Percentiles rank a stretch among this genome's conserved stretches.
phyloP scores from a whole-genome alignment of 2,113 vertebrate species.

The Drymodes brunneopygia region DNA sequence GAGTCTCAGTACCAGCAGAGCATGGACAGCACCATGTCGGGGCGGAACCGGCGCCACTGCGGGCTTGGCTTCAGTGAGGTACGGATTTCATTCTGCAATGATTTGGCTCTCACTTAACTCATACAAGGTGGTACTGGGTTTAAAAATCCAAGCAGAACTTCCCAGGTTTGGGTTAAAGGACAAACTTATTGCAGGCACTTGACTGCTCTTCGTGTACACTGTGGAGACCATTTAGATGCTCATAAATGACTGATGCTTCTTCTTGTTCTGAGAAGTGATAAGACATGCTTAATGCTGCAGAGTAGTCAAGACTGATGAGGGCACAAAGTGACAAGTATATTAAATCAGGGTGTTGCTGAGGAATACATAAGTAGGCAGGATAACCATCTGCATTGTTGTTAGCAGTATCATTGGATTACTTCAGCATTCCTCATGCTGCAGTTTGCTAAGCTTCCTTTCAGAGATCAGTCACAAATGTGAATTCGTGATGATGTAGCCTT shows the following conservation, averaged over 20 bases:
- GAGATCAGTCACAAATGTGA: not conserved
- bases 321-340: not conserved
- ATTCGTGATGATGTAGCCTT: not conserved
- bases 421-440: not conserved
- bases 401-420: not conserved
- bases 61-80: constrained; percentile 96
- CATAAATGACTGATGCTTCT: not conserved
- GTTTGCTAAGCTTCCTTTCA: not conserved
- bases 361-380: not conserved
- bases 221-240: not conserved
- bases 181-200: not conserved
- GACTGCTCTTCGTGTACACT: not conserved
- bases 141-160: not conserved
- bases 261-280: not conserved
- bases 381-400: not conserved
- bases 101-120: not conserved
- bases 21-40: constrained; percentile 91
- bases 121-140: not conserved
- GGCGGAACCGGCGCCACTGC: constrained; percentile 89
- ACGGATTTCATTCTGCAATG: not conserved
- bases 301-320: not conserved
- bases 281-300: not conserved
- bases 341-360: not conserved
- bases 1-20: constrained; percentile 94
- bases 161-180: not conserved